Evolutionary conservation across 2,797 vertebrate species (phyloP), one percentile per base, ranked within the genome.

Genomic region (Lutjanus argentimaculatus): DNA sequence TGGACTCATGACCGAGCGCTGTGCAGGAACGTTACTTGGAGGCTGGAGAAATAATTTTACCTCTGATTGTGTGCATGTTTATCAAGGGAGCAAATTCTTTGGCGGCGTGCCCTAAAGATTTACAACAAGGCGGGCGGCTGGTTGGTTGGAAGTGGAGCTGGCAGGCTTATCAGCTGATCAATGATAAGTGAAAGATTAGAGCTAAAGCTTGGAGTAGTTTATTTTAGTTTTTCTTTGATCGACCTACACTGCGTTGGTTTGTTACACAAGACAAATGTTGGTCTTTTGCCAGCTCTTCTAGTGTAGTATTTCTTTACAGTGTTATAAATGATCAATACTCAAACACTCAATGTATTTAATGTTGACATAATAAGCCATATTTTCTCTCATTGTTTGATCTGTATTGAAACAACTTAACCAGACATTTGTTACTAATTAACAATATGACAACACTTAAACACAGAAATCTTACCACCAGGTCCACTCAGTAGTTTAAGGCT

Each of bases 151-250:
- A 84, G 69, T 14, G 0, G 62, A 85, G 70, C 53, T 82, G 65
- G 70, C 58, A 55, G 69, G 42, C 71, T 85, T 84, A 87, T 89
- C 89, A 72, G 68, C 77, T 75, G 77, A 88, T 90, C 84, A 74
- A 57, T 77, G 88, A 90, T 84, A 77, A 91, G 75, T 22, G 46
- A 61, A 70, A 86, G 72, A 87, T 87, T 42, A 62, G 48, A 57
- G 70, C 73, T 75, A 48, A 71, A 72, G n/a, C 58, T 43, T 15
- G 30, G 16, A 65, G 68, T 53, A 36, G 83, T 88, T 90, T 84
- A 73, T 85, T 87, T 82, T 25, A 66, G 76, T 21, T 52, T 80
- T 48, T 40, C 52, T 86, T 86, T 80, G 30, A 75, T 73, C 48
- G 8, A 22, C 76, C 55, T 14, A 72, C 59, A 21, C 22, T 16